Conservation (phyloP, 1,140 invertebrate species). For the Pogonomyrmex barbatus region DNA sequence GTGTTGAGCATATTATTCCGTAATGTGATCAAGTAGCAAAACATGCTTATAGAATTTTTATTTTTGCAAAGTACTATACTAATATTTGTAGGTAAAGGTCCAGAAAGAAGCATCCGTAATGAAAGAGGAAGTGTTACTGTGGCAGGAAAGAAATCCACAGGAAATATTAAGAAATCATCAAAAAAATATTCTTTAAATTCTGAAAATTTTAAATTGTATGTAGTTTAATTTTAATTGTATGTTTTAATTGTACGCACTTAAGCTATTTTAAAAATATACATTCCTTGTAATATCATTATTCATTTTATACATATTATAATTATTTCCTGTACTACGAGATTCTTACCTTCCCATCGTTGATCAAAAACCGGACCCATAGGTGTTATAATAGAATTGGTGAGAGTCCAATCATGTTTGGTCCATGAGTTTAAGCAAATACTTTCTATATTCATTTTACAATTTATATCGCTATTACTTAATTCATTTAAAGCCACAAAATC, state of each 20-base stretch:
- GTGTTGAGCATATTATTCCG: slow-evolving; percentile 62
- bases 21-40: slow-evolving; percentile 73
- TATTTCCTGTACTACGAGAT: background rate
- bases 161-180: too few species aligned
- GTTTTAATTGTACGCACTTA: too few species aligned
- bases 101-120: slow-evolving; percentile 39
- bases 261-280: background rate
- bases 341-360: slow-evolving; percentile 72
- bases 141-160: background rate
- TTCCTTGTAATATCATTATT: background rate
- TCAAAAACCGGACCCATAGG: slow-evolving; percentile 68
- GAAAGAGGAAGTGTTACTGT: slow-evolving; percentile 52
- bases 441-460: slow-evolving; percentile 41
- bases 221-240: background rate
- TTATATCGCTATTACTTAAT: background rate
- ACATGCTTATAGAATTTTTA: background rate
- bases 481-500: background rate
- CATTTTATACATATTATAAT: too few species aligned
- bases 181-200: background rate
- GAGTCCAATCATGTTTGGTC: slow-evolving; percentile 11
- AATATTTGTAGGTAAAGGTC: background rate
- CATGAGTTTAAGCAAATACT: slow-evolving; percentile 19
- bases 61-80: slow-evolving; percentile 64
- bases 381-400: slow-evolving; percentile 30
- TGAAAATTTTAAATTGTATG: background rate